These are phyloP conservation scores for Gadopsis bispinosus DNA, from an alignment of 2,797 vertebrate species.

Conservation along the genomic window DNA sequence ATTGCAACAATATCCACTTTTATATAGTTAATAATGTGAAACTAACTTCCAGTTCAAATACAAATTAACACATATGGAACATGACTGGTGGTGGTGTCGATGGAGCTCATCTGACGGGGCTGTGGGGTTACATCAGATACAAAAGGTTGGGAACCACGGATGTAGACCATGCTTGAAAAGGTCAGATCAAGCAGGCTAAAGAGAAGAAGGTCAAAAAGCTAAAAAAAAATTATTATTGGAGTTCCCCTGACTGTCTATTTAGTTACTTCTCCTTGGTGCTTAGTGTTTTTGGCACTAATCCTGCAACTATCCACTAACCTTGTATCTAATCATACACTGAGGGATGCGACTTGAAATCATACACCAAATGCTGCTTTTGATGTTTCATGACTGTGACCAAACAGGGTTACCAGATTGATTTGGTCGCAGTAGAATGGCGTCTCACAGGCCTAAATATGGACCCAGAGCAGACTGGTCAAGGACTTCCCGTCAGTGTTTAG, in stretches of 20 bases:
- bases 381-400: slow-evolving; percentile 63
- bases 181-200: slow-evolving; percentile 22
- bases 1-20: background rate
- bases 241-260: slow-evolving; percentile 67
- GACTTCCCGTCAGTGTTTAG: slow-evolving; percentile 69
- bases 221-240: slow-evolving; percentile 41
- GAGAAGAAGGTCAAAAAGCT: slow-evolving; percentile 54
- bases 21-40: background rate
- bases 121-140: background rate
- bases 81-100: background rate
- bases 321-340: slow-evolving; percentile 61
- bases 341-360: slow-evolving; percentile 64
- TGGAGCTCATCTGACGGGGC: background rate
- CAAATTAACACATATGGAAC: background rate
- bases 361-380: slow-evolving; percentile 69
- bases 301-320: slow-evolving; percentile 22
- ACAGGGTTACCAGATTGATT: slow-evolving; percentile 64
- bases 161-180: background rate
- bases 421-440: slow-evolving; percentile 65
- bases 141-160: background rate
- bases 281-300: slow-evolving; percentile 57
- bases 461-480: slow-evolving; percentile 69
- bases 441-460: slow-evolving; percentile 77
- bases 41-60: background rate
- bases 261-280: slow-evolving; percentile 55